Base-by-base conservation (phyloP, 2,888 invertebrate species). In the Ernsta delagoae region DNA sequence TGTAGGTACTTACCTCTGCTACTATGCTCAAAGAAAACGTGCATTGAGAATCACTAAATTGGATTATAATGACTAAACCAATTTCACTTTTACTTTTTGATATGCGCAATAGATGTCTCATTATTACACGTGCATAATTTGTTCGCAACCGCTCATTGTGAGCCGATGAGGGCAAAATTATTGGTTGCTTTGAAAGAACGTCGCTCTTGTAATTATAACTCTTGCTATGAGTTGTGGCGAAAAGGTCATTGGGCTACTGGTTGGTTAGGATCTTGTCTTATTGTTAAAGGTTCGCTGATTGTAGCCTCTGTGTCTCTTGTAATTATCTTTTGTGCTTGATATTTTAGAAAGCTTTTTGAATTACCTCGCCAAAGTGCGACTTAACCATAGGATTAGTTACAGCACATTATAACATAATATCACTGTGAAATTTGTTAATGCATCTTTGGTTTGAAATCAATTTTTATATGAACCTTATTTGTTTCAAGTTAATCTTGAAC, bases 201-300 rank as follows among this genome's bases (percentile, higher is more conserved):
- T 78, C 80, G 75, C 79, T 78, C 75, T 70, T 78, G 75, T 83
- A 82, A 84, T 87, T 83, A 80, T 77, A 74, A 74, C 72, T 66
- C 72, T 75, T 76, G 75, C 78, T 79, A 80, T 79, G 77, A 80
- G 54, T 12, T 11, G 59, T 39, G 60, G 59, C 54, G 53, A 67
- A 67, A 50, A 67, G 61, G 61, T 67, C 67, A 61, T 61, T 67
- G 61, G 61, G 67, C 67, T 67, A 61, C 67, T 54, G 45, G 67
- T 48, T 54, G 36, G 67, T 48, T 43, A 56, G 43, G 53, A 24
- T 8, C 34, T 12, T 43, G 53, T 41, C 6, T 60, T 45, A 60
- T 43, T 60, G 50, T 16, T 50, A 16, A 16, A 50, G 12, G 50
- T 50, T 16, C 3, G 7, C 12, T 16, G 50, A 50, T 50, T 7